phyloP scores from a whole-genome alignment of 2,888 invertebrate species.

The Orchestes rusci region DNA sequence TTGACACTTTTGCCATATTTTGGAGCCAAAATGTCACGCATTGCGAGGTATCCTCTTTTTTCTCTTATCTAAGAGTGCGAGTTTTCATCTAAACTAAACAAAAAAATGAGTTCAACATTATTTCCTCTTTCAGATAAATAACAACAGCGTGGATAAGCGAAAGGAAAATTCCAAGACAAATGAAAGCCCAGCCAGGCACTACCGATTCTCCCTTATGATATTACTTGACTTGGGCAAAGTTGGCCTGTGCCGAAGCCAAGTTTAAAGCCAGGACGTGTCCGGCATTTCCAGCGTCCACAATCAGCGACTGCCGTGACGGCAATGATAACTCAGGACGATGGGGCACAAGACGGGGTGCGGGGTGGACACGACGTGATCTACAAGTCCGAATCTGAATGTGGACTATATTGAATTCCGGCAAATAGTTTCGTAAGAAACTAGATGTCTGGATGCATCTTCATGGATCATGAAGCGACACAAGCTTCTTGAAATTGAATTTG shows the following conservation, averaged over 20 bases:
- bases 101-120: too few relatives aligned
- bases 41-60: too few relatives aligned
- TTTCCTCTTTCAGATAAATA: conserved; percentile 12
- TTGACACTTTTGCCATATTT: too few relatives aligned
- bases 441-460: background rate
- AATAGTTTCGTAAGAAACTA: too few relatives aligned
- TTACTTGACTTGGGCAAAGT: conserved; percentile 24
- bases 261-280: conserved; percentile 38
- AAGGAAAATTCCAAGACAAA: conserved; percentile 21
- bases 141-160: conserved; percentile 9
- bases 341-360: conserved; percentile 17
- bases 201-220: conserved; percentile 26
- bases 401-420: conserved; percentile 20
- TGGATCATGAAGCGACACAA: too few relatives aligned
- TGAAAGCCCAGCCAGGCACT: conserved; percentile 25
- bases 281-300: conserved; percentile 41
- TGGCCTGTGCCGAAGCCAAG: conserved; percentile 23
- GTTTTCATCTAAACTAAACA: too few relatives aligned
- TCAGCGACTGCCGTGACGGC: conserved; percentile 41
- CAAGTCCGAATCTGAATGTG: conserved; percentile 24
- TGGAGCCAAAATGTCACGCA: too few relatives aligned
- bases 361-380: conserved; percentile 33
- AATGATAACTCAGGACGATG: conserved; percentile 39
- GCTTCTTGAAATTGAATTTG: too few relatives aligned
- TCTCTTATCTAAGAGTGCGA: too few relatives aligned